These are phyloP conservation scores for Tetranychus piercei DNA, from an alignment of 2,888 invertebrate genomes.

Conservation along the genomic window DNA sequence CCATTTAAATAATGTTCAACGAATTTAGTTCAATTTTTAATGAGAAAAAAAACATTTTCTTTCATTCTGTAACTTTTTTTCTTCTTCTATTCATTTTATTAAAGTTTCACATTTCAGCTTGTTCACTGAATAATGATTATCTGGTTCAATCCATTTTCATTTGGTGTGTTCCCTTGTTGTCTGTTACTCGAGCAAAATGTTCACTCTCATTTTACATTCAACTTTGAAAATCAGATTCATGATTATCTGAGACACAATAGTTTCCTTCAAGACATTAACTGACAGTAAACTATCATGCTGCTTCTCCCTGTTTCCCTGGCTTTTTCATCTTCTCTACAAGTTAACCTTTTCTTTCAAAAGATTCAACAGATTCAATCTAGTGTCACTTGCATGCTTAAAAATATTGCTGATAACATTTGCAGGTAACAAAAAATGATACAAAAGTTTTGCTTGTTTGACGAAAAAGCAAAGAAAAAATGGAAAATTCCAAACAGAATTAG, in stretches of 20 bases:
- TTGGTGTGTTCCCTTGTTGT: background rate
- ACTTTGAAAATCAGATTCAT: no score
- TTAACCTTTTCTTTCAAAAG: background rate
- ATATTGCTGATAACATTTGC: background rate
- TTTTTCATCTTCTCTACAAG: background rate
- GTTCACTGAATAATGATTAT: background rate
- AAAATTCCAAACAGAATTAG: background rate
- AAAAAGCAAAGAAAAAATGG: no score
- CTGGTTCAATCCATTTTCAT: background rate
- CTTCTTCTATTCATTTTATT: background rate
- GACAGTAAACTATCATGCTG: background rate
- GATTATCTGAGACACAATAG: background rate
- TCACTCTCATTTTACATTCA: no score
- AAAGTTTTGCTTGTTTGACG: no score
- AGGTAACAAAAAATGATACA: background rate
- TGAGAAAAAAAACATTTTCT: background rate
- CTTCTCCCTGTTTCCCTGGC: background rate
- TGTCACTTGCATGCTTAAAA: background rate
- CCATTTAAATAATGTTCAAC: background rate
- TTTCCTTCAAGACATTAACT: slow-evolving; percentile 5
- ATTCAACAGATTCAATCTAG: background rate
- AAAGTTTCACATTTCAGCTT: background rate
- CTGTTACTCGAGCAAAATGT: background rate
- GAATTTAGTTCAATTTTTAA: background rate
- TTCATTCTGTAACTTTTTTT: no score